These are phyloP conservation scores for Lobophora halterata DNA, from an alignment of 2,888 invertebrate genomes.

Conservation along the genomic window DNA sequence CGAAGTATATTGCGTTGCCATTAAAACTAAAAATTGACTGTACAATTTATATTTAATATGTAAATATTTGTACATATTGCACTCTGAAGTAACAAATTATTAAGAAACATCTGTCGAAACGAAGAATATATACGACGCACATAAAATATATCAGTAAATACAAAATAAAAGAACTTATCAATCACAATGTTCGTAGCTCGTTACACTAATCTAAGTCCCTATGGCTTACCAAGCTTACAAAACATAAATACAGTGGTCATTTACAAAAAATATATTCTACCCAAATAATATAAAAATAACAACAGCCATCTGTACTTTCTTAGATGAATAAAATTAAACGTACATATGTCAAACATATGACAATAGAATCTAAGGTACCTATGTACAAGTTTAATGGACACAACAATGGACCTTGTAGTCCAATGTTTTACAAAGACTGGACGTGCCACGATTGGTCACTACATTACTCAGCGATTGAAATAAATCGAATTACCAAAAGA, in stretches of 20 bases:
- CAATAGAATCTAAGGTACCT: constrained; percentile 77
- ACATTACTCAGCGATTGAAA: constrained; percentile 57
- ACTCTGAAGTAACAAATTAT: constrained; percentile 82
- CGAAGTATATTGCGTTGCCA: constrained; percentile 75
- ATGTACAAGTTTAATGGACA: constrained; percentile 73
- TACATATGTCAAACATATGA: constrained; percentile 80
- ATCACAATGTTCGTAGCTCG: constrained; percentile 79
- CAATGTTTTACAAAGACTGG: constrained; percentile 60
- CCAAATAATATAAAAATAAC: constrained; percentile 81
- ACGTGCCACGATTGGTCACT: constrained; percentile 71
- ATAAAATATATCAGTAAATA: constrained; percentile 64
- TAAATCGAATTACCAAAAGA: constrained; percentile 45
- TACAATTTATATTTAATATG: constrained; percentile 78
- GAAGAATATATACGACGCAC: constrained; percentile 70
- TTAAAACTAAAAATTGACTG: constrained; percentile 79
- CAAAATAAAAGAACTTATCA: constrained; percentile 67
- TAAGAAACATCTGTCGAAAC: constrained; percentile 72
- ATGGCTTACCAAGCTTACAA: constrained; percentile 77
- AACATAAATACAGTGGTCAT: constrained; percentile 80
- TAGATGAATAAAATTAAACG: constrained; percentile 80
- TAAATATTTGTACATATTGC: constrained; percentile 88
- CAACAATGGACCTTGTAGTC: constrained; percentile 51
- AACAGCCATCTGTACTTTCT: constrained; percentile 81
- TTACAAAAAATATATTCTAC: constrained; percentile 81
- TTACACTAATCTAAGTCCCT: constrained; percentile 75